These are phyloP conservation scores for Platysteira castanea DNA, from an alignment of 2,113 vertebrate genomes.

Conservation along the genomic window DNA sequence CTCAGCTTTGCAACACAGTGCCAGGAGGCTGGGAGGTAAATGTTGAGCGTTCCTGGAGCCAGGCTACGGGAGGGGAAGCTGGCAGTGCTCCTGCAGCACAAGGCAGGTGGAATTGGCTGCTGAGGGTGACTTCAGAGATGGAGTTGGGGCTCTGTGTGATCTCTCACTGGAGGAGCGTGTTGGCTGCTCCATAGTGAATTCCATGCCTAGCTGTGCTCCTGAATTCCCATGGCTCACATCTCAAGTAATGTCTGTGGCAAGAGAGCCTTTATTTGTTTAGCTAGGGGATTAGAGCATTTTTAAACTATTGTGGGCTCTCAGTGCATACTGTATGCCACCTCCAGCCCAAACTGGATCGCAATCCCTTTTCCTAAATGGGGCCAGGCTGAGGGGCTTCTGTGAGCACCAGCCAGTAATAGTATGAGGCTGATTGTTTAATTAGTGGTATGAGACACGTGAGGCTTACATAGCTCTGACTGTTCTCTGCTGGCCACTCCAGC, in stretches of 20 bases:
- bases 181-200: neutral
- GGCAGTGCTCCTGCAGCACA: neutral
- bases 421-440: neutral
- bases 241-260: neutral
- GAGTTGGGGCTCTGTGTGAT: fast-evolving
- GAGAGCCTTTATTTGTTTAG: neutral
- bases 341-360: neutral
- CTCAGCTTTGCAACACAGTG: neutral
- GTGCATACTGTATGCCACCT: neutral
- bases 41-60: neutral
- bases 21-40: neutral
- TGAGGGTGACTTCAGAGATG: neutral
- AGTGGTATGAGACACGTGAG: neutral
- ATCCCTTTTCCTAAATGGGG: neutral
- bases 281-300: neutral
- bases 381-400: neutral
- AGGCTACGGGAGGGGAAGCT: neutral
- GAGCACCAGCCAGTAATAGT: neutral
- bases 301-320: neutral
- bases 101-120: neutral
- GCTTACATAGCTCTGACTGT: neutral
- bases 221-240: neutral
- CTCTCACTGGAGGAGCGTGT: fast-evolving
- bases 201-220: neutral
- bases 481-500: neutral